These are phyloP conservation scores for Xenops minutus DNA, from an alignment of 2,797 vertebrate genomes.

Conservation along the genomic window DNA sequence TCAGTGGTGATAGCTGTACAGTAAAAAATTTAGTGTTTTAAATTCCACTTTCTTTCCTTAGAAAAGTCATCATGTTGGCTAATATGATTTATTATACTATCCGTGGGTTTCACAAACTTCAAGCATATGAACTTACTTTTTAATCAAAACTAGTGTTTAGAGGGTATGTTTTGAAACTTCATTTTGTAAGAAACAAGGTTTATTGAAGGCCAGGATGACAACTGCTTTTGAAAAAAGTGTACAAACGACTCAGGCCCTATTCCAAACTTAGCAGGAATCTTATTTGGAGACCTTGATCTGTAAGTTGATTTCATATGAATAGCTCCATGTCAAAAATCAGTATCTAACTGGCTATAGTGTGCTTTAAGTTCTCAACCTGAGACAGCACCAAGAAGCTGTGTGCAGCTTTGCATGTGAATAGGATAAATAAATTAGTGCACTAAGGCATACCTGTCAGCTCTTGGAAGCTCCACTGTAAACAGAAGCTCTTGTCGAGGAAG, in stretches of 20 bases:
- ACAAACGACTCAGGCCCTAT: neutral
- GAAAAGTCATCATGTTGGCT: neutral
- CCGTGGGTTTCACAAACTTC: neutral
- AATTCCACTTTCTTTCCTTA: neutral
- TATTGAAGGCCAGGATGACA: neutral
- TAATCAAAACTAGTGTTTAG: neutral
- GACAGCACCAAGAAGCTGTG: slow-evolving; percentile 29
- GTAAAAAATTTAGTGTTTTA: neutral
- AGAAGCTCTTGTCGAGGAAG: neutral
- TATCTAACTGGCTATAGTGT: neutral
- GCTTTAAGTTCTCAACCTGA: slow-evolving; percentile 23
- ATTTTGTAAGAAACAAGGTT: neutral
- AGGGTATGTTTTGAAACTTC: neutral
- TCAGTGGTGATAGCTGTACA: neutral
- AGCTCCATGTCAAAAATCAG: neutral
- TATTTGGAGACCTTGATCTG: neutral
- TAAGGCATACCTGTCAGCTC: slow-evolving; percentile 27
- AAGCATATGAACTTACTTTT: neutral
- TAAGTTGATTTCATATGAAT: neutral
- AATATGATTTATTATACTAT: neutral
- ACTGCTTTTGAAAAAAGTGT: neutral
- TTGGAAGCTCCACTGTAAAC: slow-evolving; percentile 14
- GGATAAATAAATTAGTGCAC: slow-evolving; percentile 34
- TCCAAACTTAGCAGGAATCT: neutral
- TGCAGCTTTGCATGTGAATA: slow-evolving; percentile 18